Percentiles rank a stretch among this genome's conserved stretches.
Conservation (phyloP, 1,140 invertebrate species). For the Solen grandis region DNA sequence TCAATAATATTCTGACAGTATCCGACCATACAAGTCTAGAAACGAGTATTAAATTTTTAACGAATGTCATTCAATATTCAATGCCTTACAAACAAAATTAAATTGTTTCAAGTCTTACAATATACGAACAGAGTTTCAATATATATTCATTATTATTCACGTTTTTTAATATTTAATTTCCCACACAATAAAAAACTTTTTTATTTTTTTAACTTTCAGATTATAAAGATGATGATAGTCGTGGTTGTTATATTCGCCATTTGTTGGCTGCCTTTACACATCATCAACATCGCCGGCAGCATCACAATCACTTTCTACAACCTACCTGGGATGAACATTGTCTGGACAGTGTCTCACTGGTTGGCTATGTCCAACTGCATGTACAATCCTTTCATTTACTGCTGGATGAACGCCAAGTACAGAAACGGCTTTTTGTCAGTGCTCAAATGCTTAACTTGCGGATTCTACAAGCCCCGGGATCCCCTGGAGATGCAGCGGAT, state of each 20-base stretch:
- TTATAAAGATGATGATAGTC: conserved; percentile 95
- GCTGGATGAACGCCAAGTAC: conserved; percentile 93
- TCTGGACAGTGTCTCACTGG: conserved; percentile 84
- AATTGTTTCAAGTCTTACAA: too few relatives aligned
- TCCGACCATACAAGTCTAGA: too few relatives aligned
- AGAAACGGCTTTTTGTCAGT: conserved; percentile 81
- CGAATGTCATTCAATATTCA: too few relatives aligned
- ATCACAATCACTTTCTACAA: conserved; percentile 73
- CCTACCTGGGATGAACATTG: conserved; percentile 81
- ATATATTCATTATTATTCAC: too few relatives aligned
- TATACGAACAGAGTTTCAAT: too few relatives aligned
- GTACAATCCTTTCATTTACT: conserved; percentile 96
- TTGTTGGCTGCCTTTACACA: conserved; percentile 93
- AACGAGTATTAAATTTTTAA: too few relatives aligned
- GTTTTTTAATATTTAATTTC: too few relatives aligned
- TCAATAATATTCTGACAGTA: too few relatives aligned
- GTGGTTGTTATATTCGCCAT: conserved; percentile 92
- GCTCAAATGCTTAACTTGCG: conserved; percentile 62
- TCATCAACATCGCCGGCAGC: conserved; percentile 82
- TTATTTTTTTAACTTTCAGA: conserved; percentile 89
- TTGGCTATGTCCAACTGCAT: conserved; percentile 95
- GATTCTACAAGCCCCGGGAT: conserved; percentile 53
- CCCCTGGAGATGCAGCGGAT: conserved; percentile 57
- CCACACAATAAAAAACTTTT: too few relatives aligned
- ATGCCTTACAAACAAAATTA: too few relatives aligned